phyloP scores from a whole-genome alignment of 2,797 vertebrate genomes.

The Hydrocynus forskahlii region DNA sequence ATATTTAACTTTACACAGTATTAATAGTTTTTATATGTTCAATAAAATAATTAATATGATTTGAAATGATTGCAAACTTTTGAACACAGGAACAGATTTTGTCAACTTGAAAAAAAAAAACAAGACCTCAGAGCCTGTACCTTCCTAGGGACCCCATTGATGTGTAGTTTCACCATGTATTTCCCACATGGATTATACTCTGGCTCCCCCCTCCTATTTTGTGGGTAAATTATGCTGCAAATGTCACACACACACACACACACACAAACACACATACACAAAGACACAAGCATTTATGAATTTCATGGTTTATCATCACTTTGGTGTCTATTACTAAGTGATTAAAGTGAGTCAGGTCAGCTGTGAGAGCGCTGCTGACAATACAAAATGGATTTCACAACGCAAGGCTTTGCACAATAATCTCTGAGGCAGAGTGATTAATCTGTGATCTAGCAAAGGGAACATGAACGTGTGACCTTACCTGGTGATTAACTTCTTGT shows the following conservation, averaged over 20 bases:
- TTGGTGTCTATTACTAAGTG: neutral
- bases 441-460: neutral
- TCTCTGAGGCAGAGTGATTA: neutral
- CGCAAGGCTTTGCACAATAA: conserved; percentile 5
- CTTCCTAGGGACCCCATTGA: conserved; percentile 99
- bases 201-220: conserved; percentile 94
- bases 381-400: neutral
- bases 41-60: neutral
- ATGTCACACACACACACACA: conserved; percentile 42
- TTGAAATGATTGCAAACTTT: neutral
- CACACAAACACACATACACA: conserved; percentile 31
- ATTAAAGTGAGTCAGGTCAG: neutral
- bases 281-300: conserved; percentile 27
- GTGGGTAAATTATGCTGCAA: conserved; percentile 94
- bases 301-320: neutral
- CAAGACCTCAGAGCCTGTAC: conserved; percentile 67
- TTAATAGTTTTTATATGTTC: no score
- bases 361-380: neutral
- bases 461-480: conserved; percentile 59
- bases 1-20: neutral
- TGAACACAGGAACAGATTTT: neutral
- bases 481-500: conserved; percentile 98
- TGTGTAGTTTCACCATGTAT: conserved; percentile 98
- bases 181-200: conserved; percentile 99
- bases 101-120: neutral